phyloP scores from a whole-genome alignment of 2,113 vertebrate genomes.

The Pituophis catenifer region DNA sequence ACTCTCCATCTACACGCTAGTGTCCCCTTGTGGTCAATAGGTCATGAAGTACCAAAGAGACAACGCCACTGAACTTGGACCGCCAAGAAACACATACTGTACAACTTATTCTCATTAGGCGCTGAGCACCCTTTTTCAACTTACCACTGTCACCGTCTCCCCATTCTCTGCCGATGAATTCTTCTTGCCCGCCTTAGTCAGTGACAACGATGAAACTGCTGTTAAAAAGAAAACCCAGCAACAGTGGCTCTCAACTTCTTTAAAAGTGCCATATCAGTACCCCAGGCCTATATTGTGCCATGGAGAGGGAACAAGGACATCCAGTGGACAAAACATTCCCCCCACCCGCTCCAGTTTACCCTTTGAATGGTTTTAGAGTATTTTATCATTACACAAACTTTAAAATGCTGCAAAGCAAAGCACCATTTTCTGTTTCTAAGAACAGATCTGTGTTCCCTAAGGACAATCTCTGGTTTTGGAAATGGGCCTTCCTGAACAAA shows the following conservation, averaged over 20 bases:
- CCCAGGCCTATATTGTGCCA: not conserved
- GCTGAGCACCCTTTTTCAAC: not conserved
- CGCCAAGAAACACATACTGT: not conserved
- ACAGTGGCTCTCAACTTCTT: not conserved
- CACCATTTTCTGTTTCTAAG: not conserved
- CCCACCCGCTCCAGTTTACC: not conserved
- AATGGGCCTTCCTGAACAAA: not conserved
- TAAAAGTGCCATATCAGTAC: not conserved
- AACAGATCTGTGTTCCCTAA: not conserved
- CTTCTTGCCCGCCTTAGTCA: slow-evolving; percentile 40
- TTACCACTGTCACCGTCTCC: slow-evolving; percentile 63
- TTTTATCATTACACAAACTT: not conserved
- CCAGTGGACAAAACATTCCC: not conserved
- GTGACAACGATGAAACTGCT: slow-evolving; percentile 69
- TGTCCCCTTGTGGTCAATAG: not conserved
- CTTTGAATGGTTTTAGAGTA: not conserved
- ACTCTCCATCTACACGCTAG: not conserved
- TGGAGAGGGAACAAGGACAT: not conserved
- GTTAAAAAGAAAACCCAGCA: slow-evolving; percentile 9
- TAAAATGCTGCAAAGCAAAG: not conserved
- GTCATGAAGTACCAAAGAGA: not conserved
- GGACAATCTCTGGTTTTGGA: not conserved
- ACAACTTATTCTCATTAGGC: not conserved
- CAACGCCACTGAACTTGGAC: not conserved
- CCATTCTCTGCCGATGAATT: slow-evolving; percentile 52